Conservation (phyloP, 2,888 invertebrate species). For the Hyposoter dolosus region DNA sequence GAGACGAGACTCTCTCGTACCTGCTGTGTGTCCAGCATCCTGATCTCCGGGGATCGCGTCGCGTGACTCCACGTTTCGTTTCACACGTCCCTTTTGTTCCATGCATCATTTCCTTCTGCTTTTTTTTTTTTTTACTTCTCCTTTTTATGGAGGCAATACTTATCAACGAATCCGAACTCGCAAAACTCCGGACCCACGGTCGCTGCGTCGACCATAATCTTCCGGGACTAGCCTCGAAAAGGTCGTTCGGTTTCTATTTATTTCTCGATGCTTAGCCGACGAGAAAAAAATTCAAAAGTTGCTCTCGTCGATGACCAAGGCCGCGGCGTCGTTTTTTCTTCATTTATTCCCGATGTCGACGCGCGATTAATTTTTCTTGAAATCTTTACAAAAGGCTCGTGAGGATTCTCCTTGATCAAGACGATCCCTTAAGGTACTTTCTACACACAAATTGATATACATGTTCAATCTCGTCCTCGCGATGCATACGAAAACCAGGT, state of each 20-base stretch:
- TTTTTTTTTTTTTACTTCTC: not conserved
- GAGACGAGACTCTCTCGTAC: not conserved
- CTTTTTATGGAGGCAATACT: slow-evolving; percentile 23
- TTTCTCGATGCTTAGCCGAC: not conserved
- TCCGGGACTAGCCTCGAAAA: not conserved
- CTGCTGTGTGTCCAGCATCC: not conserved
- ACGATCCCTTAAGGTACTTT: not conserved
- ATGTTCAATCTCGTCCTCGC: slow-evolving; percentile 47
- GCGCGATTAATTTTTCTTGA: slow-evolving; percentile 55
- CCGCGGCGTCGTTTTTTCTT: not conserved
- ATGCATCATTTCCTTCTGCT: slow-evolving; percentile 14
- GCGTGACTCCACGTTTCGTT: slow-evolving; percentile 38
- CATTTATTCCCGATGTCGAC: slow-evolving; percentile 52
- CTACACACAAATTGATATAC: not conserved
- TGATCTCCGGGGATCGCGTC: slow-evolving; percentile 18
- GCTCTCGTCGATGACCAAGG: not conserved
- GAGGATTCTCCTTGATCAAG: slow-evolving; percentile 48
- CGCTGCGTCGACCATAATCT: not conserved
- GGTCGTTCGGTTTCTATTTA: not conserved
- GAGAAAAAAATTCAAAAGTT: not conserved
- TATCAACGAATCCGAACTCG: slow-evolving; percentile 12
- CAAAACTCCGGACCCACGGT: not conserved
- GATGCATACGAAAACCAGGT: slow-evolving; percentile 12
- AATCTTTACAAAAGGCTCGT: slow-evolving; percentile 45
- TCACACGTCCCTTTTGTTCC: slow-evolving; percentile 38